phyloP scores from a whole-genome alignment of 2,888 invertebrate species.

The Archips xylosteana region DNA sequence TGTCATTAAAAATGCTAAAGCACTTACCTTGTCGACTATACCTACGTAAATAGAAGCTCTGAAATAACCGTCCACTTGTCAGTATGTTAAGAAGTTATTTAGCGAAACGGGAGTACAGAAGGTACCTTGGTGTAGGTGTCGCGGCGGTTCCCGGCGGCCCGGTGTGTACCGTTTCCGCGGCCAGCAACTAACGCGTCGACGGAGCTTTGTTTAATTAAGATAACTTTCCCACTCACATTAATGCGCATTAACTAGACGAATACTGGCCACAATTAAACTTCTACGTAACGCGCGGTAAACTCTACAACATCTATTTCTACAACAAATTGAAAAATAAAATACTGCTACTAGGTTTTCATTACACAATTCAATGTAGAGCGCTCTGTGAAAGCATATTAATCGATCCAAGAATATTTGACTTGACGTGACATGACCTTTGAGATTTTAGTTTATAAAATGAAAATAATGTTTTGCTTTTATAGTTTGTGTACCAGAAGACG shows the following conservation, averaged over 20 bases:
- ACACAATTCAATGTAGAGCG: too few species aligned
- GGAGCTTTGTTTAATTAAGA: conserved; percentile 67
- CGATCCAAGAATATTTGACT: too few species aligned
- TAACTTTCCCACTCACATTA: conserved; percentile 63
- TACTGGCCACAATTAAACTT: conserved; percentile 59
- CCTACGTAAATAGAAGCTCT: background rate
- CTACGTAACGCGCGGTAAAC: conserved; percentile 4
- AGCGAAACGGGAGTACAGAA: background rate
- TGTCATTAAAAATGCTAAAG: too few species aligned
- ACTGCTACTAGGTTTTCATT: too few species aligned
- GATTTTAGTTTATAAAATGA: too few species aligned
- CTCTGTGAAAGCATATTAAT: too few species aligned
- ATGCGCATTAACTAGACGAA: conserved; percentile 58
- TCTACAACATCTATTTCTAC: too few species aligned
- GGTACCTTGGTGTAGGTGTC: background rate
- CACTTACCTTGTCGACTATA: background rate
- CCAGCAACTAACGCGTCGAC: conserved; percentile 20
- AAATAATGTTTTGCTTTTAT: too few species aligned
- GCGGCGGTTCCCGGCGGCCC: background rate
- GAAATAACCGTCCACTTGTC: conserved; percentile 5
- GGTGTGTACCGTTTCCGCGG: conserved; percentile 38
- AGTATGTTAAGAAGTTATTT: conserved; percentile 10
- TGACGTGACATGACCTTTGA: too few species aligned
- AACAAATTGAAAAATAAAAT: too few species aligned
- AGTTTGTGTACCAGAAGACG: too few species aligned